Evolutionary conservation across 2,113 vertebrate species (phyloP).

Genomic region (Neotragus moschatus): DNA sequence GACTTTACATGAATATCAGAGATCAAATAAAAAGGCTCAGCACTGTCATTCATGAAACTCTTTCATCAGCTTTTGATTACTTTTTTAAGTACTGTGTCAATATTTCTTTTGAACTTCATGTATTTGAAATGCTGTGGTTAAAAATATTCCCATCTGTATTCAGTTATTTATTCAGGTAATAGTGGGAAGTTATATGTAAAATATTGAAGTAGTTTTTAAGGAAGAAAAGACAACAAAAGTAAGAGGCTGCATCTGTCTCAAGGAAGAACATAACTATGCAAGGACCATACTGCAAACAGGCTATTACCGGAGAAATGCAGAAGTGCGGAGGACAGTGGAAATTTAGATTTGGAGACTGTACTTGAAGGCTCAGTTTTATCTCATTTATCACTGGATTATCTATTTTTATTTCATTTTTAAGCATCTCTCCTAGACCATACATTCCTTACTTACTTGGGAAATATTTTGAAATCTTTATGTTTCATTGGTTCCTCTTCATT

Average conservation of each 20-base stretch:
- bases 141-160: not conserved
- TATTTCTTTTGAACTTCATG: not conserved
- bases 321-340: not conserved
- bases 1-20: not conserved
- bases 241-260: not conserved
- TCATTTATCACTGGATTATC: not conserved
- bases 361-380: not conserved
- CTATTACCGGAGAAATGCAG: not conserved
- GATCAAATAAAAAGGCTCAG: not conserved
- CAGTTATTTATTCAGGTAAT: not conserved
- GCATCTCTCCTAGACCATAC: not conserved
- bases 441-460: not conserved
- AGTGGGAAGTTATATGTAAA: not conserved
- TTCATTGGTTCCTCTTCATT: not conserved
- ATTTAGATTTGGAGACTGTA: not conserved
- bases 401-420: not conserved
- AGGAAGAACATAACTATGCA: not conserved
- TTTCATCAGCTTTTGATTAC: not conserved
- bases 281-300: not conserved
- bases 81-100: not conserved
- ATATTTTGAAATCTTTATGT: not conserved
- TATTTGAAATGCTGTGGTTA: not conserved
- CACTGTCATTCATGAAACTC: not conserved
- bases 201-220: not conserved
- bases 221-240: not conserved